Conservation (phyloP, 2,797 vertebrate genomes). For the Lemur catta region DNA sequence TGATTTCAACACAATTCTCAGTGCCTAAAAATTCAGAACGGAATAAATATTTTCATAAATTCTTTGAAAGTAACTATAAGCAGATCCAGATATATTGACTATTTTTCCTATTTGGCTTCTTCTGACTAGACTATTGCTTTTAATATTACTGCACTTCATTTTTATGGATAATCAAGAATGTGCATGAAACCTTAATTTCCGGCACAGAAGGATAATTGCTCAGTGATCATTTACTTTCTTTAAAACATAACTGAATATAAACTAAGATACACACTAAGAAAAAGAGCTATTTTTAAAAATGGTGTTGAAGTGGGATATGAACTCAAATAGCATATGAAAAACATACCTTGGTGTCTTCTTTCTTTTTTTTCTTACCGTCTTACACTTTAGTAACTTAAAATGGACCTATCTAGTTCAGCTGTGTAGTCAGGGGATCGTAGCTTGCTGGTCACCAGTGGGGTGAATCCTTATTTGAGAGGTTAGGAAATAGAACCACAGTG, state of each 20-base stretch:
- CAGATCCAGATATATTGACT: constrained; percentile 51
- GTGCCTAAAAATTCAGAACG: constrained; percentile 15
- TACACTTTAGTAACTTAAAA: not conserved
- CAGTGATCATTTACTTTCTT: constrained; percentile 71
- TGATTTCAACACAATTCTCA: constrained; percentile 45
- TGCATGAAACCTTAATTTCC: constrained; percentile 67
- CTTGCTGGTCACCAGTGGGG: not conserved
- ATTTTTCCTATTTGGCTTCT: constrained; percentile 60
- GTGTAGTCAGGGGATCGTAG: not conserved
- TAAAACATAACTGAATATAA: constrained; percentile 72
- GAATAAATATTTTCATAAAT: constrained; percentile 54
- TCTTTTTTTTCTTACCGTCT: not conserved
- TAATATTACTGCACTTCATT: constrained; percentile 65
- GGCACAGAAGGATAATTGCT: constrained; percentile 73
- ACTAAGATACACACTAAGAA: constrained; percentile 58
- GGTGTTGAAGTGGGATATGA: constrained; percentile 37
- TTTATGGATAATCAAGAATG: constrained; percentile 71
- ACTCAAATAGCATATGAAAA: not conserved
- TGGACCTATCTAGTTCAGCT: not conserved
- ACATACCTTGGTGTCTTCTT: not conserved
- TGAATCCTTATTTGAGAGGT: not conserved
- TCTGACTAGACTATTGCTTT: constrained; percentile 58
- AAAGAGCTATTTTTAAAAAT: constrained; percentile 60
- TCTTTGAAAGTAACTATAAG: constrained; percentile 48
- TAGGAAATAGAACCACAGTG: not conserved